A percentile compares a stretch with the other conserved stretches of the same genome.
phyloP scores from a whole-genome alignment of 1,140 invertebrate genomes.

The Cydia fagiglandana region DNA sequence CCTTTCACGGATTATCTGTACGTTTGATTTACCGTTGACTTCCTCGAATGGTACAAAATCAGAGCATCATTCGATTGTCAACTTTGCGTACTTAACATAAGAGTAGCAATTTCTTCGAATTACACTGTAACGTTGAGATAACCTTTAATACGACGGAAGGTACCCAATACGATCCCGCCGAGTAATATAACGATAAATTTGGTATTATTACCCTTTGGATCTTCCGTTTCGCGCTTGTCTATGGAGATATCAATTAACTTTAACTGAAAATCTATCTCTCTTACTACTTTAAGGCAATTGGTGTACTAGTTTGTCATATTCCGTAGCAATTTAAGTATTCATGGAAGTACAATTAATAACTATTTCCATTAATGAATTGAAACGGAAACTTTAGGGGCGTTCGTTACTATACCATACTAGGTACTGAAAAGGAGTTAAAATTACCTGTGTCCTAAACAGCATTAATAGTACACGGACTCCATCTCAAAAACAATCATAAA shows the following conservation, averaged over 20 bases:
- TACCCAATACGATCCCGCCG: slow-evolving; percentile 49
- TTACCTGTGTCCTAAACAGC: too few relatives aligned
- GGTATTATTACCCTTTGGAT: slow-evolving; percentile 45
- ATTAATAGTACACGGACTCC: too few relatives aligned
- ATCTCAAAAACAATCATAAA: background rate
- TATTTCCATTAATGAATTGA: too few relatives aligned
- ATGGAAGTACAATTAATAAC: too few relatives aligned
- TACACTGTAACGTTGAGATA: slow-evolving; percentile 56
- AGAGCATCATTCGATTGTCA: background rate
- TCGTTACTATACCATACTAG: too few relatives aligned
- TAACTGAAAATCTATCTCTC: background rate
- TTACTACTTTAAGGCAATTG: background rate
- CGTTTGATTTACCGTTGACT: slow-evolving; percentile 73
- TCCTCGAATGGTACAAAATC: slow-evolving; percentile 39
- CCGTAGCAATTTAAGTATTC: too few relatives aligned
- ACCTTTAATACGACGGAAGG: slow-evolving; percentile 55
- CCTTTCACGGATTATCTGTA: slow-evolving; percentile 55
- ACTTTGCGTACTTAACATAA: background rate
- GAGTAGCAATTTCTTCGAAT: slow-evolving; percentile 39
- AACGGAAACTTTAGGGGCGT: too few relatives aligned
- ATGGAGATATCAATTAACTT: slow-evolving; percentile 3
- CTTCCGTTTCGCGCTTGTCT: background rate
- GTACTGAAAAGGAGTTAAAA: too few relatives aligned
- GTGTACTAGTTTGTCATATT: too few relatives aligned
- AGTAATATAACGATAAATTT: slow-evolving; percentile 59